Base-by-base conservation (phyloP, 2,888 invertebrate species). In the Priocnemis perturbator region DNA sequence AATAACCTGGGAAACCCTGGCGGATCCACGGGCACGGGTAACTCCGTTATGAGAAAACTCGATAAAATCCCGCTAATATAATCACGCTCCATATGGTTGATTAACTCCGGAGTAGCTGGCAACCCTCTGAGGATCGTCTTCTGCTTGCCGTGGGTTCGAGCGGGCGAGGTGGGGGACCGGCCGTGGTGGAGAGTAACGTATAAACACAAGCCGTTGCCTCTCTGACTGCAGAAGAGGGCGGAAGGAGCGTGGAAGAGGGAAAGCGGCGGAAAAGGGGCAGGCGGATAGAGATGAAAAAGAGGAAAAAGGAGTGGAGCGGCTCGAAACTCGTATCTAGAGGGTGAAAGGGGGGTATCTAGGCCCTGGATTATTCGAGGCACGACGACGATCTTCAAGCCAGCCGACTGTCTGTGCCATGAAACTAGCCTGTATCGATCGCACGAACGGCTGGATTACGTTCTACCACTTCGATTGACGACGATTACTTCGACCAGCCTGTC, bases 51-150 rank as follows among this genome's bases (percentile, higher is more conserved):
- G 76, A 78, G 83, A 77, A 83, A 83, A 85, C 77, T 83, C 79
- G 81, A 85, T 87, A 83, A 86, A 85, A 86, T 81, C 84, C 81
- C 73, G 81, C 81, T 86, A 86, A 87, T 85, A 83, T 85, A 85
- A 87, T 87, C 85, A 82, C 79, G 77, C 82, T 83, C 78, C 81
- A 83, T 83, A 85, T 83, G 86, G 84, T 85, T 87, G 85, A 87
- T 87, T 86, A 87, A 85, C 82, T 81, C 79, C 76, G 75, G 77
- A 76, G 73, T 74, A 64, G 74, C 77, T 78, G 75, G 78, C 69
- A 82, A 63, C 78, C 81, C 81, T 81, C 81, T 67, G 78, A 80
- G 78, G 82, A 83, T 82, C 79, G 73, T 71, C 78, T 82, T 68
- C 73, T 72, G 50, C 77, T 71, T 61, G 50, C 57, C 48, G 69